These are phyloP conservation scores for Chaenogobius annularis DNA, from an alignment of 2,113 vertebrate genomes.

Conservation along the genomic window DNA sequence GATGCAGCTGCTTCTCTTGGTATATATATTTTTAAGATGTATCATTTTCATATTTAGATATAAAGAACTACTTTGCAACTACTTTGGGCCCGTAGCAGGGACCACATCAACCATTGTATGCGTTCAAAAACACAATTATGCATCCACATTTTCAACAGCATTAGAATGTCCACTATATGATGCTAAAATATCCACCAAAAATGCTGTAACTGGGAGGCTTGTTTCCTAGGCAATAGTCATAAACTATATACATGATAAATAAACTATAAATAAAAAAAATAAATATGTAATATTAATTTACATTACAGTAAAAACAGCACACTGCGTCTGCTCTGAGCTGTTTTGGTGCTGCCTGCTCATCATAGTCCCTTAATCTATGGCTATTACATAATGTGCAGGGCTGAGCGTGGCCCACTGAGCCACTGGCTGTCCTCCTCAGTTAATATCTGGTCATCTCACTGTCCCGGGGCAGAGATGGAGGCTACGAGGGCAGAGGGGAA, in stretches of 20 bases:
- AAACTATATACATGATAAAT: neutral
- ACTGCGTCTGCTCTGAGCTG: slow-evolving; percentile 28
- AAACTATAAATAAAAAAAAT: neutral
- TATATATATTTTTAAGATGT: too few relatives aligned
- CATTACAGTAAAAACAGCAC: slow-evolving; percentile 10
- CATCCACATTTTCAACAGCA: neutral
- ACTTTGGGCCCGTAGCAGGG: too few relatives aligned
- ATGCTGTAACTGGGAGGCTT: neutral
- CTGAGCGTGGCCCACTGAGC: slow-evolving; percentile 60
- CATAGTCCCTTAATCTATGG: slow-evolving; percentile 74
- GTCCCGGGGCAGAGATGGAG: slow-evolving; percentile 46
- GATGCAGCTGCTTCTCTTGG: too few relatives aligned
- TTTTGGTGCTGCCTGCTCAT: slow-evolving; percentile 55
- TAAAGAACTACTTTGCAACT: too few relatives aligned
- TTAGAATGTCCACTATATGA: too few relatives aligned
- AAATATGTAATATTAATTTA: neutral
- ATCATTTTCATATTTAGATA: too few relatives aligned
- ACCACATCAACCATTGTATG: too few relatives aligned
- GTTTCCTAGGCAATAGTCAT: neutral
- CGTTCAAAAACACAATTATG: neutral
- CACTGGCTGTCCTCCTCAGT: slow-evolving; percentile 73
- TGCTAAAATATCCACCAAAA: neutral
- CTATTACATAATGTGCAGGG: slow-evolving; percentile 69
- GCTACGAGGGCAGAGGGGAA: slow-evolving; percentile 36
- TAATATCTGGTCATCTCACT: slow-evolving; percentile 69